Conservation (phyloP, 2,113 vertebrate species). For the Sorex araneus region DNA sequence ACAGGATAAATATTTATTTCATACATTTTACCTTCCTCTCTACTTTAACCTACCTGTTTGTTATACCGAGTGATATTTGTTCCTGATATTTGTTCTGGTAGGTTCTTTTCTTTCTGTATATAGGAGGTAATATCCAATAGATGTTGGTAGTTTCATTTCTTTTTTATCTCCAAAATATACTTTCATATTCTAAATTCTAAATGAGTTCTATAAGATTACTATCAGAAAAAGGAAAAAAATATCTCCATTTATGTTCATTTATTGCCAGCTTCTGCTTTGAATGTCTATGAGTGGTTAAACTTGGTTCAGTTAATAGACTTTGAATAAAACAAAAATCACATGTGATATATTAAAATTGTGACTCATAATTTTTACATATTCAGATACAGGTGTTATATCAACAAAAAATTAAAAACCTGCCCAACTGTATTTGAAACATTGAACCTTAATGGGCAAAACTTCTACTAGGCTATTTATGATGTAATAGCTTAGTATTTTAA, state of each 20-base stretch:
- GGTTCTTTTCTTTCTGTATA: neutral
- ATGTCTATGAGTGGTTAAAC: neutral
- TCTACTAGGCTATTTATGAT: conserved; percentile 9
- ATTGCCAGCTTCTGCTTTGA: neutral
- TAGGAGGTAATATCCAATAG: conserved; percentile 1
- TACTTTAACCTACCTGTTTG: neutral
- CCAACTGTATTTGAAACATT: neutral
- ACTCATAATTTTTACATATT: conserved; percentile 12
- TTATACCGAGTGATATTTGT: neutral
- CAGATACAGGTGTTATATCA: neutral
- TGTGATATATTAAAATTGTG: neutral
- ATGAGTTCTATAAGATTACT: conserved; percentile 51
- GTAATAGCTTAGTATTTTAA: neutral
- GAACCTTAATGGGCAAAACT: neutral
- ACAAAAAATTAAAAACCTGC: neutral
- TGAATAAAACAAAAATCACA: conserved; percentile 7
- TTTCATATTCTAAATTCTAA: conserved; percentile 45
- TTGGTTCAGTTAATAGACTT: conserved; percentile 15
- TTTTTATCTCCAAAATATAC: neutral
- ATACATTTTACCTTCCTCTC: neutral
- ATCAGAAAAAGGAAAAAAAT: neutral
- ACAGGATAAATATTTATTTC: neutral
- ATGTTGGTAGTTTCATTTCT: conserved; percentile 11
- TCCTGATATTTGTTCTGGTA: neutral
- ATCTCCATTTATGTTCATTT: neutral